phyloP scores from a whole-genome alignment of 2,797 vertebrate genomes.

The Pteronotus mesoamericanus region DNA sequence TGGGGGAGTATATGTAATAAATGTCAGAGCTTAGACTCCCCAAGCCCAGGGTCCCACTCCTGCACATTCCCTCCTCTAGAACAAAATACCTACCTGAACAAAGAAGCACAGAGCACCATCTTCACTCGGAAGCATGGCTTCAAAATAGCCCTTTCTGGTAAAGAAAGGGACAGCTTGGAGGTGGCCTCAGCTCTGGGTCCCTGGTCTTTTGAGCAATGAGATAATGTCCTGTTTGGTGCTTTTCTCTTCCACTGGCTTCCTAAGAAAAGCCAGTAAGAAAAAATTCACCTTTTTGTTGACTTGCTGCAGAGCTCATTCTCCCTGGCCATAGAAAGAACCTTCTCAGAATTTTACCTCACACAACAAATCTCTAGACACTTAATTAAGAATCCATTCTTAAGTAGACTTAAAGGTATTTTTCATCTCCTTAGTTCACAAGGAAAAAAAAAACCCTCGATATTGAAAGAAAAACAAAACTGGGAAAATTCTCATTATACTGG shows the following conservation, averaged over 20 bases:
- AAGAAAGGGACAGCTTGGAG: not conserved
- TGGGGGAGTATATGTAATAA: not conserved
- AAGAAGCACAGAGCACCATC: not conserved
- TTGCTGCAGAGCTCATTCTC: slow-evolving; percentile 17
- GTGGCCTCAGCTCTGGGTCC: not conserved
- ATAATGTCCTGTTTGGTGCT: not conserved
- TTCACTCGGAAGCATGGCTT: not conserved
- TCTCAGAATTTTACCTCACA: slow-evolving; percentile 38
- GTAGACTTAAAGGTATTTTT: slow-evolving; percentile 27
- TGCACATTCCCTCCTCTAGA: not conserved
- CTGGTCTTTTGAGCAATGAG: not conserved
- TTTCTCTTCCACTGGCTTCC: not conserved
- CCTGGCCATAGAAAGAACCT: not conserved
- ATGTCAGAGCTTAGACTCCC: not conserved
- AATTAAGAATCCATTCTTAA: slow-evolving; percentile 56
- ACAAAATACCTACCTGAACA: not conserved
- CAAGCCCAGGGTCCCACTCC: not conserved
- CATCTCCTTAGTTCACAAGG: not conserved
- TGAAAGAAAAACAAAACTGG: not conserved
- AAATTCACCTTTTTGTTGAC: not conserved
- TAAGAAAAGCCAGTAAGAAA: slow-evolving; percentile 13
- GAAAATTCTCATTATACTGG: slow-evolving; percentile 21
- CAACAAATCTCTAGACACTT: slow-evolving; percentile 40
- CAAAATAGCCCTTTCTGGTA: not conserved
- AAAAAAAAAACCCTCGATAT: not conserved